Evolutionary conservation across 1,140 invertebrate species (phyloP), one percentile per base, ranked within the genome.

Genomic region (Berghia stephanieae): DNA sequence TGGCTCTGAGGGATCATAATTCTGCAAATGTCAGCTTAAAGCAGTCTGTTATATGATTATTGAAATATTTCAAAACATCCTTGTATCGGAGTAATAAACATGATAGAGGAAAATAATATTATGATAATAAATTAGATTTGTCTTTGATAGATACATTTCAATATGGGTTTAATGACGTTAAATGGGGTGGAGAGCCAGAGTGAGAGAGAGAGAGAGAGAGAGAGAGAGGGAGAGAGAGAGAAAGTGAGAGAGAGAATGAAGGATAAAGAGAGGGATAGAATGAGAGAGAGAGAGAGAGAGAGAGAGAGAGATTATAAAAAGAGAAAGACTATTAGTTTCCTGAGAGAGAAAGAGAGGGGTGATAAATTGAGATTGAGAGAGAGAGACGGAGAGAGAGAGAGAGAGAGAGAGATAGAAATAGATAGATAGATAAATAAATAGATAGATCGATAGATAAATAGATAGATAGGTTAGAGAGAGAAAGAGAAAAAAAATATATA

Each of bases 271-370:
- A 43, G 38, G 43, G n/a, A 70, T 3, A 52, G 46, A 42, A 38
- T 16, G 46, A 18, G 60, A 34, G 18, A 69, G 67, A 36, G 31
- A 60, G n/a, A n/a, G 46, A 49, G 46, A 49, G 46, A 49, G 46
- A 49, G 24, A 52, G 70, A 52, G 44, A 52, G 70, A 73, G n/a
- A 73, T n/a, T n/a, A n/a, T n/a, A 66, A 38, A 66, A 21, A 3
- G 60, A 27, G 60, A 66, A 5, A 66, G 24, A 27, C n/a, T n/a
- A n/a, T n/a, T n/a, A n/a, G n/a, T n/a, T n/a, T 31, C 34, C 18
- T 18, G 44, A 52, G 70, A 73, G 70, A 73, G 44, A 55, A 46
- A 52, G 70, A 55, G 4, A 42, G 38, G 10, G 68, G 31, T 21
- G 18, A 24, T 42, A 0, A 70, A 16, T 0, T 21, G 34, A 42